These are phyloP conservation scores for Nipponacmea schrenckii DNA, from an alignment of 2,888 invertebrate species.

Conservation along the genomic window DNA sequence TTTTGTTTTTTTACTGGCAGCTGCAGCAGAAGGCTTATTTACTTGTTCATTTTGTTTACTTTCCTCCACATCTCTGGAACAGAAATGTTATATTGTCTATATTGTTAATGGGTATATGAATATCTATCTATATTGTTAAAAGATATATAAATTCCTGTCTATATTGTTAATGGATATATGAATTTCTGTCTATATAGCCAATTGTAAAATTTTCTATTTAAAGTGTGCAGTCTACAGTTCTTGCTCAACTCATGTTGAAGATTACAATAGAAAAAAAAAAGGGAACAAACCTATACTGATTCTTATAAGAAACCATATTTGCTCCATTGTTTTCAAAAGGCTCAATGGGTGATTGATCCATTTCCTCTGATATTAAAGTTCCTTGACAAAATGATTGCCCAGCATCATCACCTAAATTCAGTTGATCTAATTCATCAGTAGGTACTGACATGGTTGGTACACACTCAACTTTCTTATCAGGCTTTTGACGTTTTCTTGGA, in stretches of 20 bases:
- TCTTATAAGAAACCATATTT: too few relatives aligned
- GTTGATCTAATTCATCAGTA: background rate
- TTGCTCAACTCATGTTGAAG: too few relatives aligned
- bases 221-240: too few relatives aligned
- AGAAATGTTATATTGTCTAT: background rate
- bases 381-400: too few relatives aligned
- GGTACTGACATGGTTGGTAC: background rate
- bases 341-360: background rate
- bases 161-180: background rate
- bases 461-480: background rate
- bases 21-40: background rate
- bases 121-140: background rate
- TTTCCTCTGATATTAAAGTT: background rate
- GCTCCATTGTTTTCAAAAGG: too few relatives aligned
- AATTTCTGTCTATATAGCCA: background rate
- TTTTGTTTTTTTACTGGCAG: slow-evolving; percentile 1
- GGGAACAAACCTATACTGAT: too few relatives aligned
- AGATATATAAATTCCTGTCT: too few relatives aligned
- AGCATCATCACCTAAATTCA: too few relatives aligned
- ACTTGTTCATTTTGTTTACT: background rate
- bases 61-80: background rate
- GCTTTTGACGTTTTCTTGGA: background rate
- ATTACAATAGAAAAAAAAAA: too few relatives aligned
- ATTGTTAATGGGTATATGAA: background rate
- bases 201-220: too few relatives aligned